Conservation (phyloP, 2,797 vertebrate genomes). For the Loriculus beryllinus region DNA sequence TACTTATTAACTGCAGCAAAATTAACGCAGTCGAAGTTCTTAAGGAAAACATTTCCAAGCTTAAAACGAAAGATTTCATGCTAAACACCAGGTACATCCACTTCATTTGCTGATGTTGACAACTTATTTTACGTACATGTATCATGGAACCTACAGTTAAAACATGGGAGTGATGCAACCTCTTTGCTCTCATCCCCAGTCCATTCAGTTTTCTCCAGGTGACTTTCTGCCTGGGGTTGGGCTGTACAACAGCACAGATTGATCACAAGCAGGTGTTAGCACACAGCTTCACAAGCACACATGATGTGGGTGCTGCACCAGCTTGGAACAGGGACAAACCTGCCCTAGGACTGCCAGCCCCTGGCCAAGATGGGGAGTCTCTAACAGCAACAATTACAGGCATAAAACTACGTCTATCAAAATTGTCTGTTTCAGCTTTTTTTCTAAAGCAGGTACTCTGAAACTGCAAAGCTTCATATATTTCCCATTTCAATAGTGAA, state of each 20-base stretch:
- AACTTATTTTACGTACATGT: neutral
- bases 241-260: neutral
- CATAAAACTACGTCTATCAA: neutral
- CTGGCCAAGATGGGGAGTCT: accelerated
- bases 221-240: neutral
- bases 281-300: neutral
- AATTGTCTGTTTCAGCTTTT: neutral
- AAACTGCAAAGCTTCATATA: neutral
- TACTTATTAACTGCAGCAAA: neutral
- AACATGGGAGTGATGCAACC: neutral
- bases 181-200: neutral
- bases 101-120: accelerated
- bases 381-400: neutral
- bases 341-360: neutral
- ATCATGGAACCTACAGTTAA: neutral
- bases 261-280: neutral
- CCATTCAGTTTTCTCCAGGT: neutral
- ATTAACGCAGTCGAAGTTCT: neutral
- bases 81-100: neutral
- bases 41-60: neutral
- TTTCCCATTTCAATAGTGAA: neutral
- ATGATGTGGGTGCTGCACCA: accelerated
- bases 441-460: neutral
- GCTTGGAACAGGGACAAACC: neutral
- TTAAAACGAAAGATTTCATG: neutral